Conservation (phyloP, 2,113 vertebrate genomes). For the Myotis davidii region DNA sequence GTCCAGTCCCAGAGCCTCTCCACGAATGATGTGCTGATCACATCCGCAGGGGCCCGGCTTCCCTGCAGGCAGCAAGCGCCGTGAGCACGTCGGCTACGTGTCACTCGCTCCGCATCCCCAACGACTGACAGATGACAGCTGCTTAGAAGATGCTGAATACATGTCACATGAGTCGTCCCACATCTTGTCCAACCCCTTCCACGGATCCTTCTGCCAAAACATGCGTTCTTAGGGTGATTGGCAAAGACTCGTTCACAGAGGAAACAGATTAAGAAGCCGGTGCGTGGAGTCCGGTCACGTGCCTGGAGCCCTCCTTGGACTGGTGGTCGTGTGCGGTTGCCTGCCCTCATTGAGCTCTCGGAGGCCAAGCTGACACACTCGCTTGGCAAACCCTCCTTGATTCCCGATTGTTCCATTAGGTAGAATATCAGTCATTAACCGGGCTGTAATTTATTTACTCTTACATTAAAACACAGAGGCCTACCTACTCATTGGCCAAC, state of each 20-base stretch:
- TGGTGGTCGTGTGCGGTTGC: neutral
- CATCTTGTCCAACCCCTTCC: neutral
- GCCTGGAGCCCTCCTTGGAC: neutral
- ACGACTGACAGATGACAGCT: neutral
- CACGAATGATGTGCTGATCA: neutral
- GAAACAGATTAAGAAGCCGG: neutral
- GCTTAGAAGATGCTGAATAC: neutral
- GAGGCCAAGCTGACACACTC: neutral
- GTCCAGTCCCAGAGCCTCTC: neutral
- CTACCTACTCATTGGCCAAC: neutral
- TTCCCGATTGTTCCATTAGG: neutral
- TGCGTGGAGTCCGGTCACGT: neutral
- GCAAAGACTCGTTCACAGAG: neutral
- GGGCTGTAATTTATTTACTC: neutral
- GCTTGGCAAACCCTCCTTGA: neutral
- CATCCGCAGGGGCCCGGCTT: neutral
- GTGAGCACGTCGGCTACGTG: neutral
- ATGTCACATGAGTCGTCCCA: neutral
- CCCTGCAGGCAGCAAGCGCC: no score
- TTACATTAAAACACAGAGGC: neutral
- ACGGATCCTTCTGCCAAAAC: neutral
- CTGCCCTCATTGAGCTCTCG: neutral
- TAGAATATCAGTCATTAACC: neutral
- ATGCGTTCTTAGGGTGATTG: neutral
- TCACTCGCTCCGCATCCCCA: neutral